Conservation (phyloP, 2,113 vertebrate species). For the Coregonus clupeaformis region DNA sequence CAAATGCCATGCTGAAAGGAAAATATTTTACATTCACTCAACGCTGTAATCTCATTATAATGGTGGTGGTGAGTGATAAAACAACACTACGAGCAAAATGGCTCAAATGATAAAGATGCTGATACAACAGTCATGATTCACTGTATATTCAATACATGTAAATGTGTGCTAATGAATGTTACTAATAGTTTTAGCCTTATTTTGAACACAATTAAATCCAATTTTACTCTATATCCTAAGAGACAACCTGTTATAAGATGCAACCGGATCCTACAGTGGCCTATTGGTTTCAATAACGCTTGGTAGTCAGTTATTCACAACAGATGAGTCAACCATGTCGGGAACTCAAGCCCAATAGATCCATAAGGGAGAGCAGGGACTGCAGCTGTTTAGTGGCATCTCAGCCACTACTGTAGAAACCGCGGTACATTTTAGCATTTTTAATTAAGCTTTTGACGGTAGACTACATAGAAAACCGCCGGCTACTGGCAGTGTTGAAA, state of each 20-base stretch:
- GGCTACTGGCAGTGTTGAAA: slow-evolving; percentile 13
- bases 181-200: no score
- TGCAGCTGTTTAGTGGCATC: slow-evolving; percentile 59
- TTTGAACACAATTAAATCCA: no score
- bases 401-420: neutral
- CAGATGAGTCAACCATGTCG: slow-evolving; percentile 37
- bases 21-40: neutral
- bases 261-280: neutral
- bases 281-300: neutral
- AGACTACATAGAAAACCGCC: neutral
- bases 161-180: no score
- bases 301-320: neutral
- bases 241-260: neutral
- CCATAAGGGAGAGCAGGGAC: slow-evolving; percentile 48
- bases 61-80: neutral
- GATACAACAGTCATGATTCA: neutral
- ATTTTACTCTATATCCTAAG: no score
- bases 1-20: neutral
- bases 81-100: neutral
- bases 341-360: slow-evolving; percentile 53
- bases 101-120: neutral
- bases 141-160: no score
- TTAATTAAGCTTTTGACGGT: neutral
- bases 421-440: neutral
- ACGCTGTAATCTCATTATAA: neutral